Conservation (phyloP, 2,113 vertebrate species). For the Camelus bactrianus region DNA sequence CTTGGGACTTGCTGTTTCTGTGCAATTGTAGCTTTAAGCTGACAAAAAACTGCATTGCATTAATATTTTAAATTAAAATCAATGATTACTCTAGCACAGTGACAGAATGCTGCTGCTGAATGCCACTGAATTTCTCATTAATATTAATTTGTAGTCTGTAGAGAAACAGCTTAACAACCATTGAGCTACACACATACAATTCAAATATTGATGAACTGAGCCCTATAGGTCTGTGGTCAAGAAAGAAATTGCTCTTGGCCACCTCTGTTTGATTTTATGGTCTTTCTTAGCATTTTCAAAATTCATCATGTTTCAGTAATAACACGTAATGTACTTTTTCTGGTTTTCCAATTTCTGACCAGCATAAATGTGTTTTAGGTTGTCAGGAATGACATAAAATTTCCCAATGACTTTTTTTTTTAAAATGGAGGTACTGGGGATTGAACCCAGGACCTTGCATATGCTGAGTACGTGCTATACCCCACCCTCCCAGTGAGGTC, state of each 20-base stretch:
- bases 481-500: neutral
- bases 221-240: slow-evolving; percentile 51
- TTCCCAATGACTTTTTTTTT: neutral
- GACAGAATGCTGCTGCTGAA: slow-evolving; percentile 49
- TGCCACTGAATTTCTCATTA: slow-evolving; percentile 53
- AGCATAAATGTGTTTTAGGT: slow-evolving; percentile 22
- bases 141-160: slow-evolving; percentile 73
- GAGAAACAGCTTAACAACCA: slow-evolving; percentile 60
- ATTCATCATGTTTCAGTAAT: slow-evolving; percentile 35
- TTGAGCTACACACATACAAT: slow-evolving; percentile 48
- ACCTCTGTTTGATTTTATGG: slow-evolving; percentile 56
- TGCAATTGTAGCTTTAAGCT: slow-evolving; percentile 40
- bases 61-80: slow-evolving; percentile 75
- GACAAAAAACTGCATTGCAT: slow-evolving; percentile 26
- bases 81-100: neutral
- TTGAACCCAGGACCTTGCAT: no score
- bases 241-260: slow-evolving; percentile 56
- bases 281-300: slow-evolving; percentile 58
- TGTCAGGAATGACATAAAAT: neutral
- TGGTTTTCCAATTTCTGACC: slow-evolving; percentile 25
- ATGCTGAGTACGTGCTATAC: no score
- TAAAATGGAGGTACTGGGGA: no score
- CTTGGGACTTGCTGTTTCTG: slow-evolving; percentile 16
- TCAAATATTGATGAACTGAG: slow-evolving; percentile 69
- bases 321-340: slow-evolving; percentile 13